Base-by-base conservation (phyloP, 2,113 vertebrate species). In the Mastomys natalensis region DNA sequence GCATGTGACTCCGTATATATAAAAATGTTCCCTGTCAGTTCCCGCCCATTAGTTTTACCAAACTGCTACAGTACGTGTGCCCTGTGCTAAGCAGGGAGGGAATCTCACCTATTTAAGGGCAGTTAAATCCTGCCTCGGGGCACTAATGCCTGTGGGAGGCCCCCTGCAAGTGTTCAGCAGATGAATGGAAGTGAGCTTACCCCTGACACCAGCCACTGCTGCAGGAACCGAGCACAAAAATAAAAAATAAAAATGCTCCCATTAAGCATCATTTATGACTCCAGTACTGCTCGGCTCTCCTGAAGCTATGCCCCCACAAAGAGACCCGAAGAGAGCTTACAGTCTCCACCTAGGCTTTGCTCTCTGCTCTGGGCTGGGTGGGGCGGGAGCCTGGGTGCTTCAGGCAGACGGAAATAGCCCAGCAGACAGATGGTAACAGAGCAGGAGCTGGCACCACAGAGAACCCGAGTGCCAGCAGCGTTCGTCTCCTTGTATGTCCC, bases 241-340 rank as follows among this genome's bases (percentile, higher is more conserved):
- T 1, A 62, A 10, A 1, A 45, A 4, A 34, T 31, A 15, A 1
- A 34, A 7, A n/a, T 2, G 1, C 17, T 1, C 6, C n/a, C 89
- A 51, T 66, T 34, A 22, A 87, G 31, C 22, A 3, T 64, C n/a
- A 2, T 78, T 29, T 37, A 17, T 4, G 13, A 19, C 77, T 64
- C 55, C 13, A 4, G 31, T 16, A 3, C 58, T 80, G 26, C 64
- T 76, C 29, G 22, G 11, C 29, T 70, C 24, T n/a, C 11, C 22
- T 77, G 8, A 1, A 5, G 48, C 76, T 48, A 12, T 24, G 1
- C 51, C 26, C 24, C 64, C 45, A 34, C 89, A 55, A 48, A 74
- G 55, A 53, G 53, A 40, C 84, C 73, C 0, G 13, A 72, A 51
- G 12, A 89, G 64, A 19, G 12, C 43, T 37, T 58, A 21, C 62